Base-by-base conservation (phyloP, 1,140 invertebrate genomes). In the Teleogryllus occipitalis region DNA sequence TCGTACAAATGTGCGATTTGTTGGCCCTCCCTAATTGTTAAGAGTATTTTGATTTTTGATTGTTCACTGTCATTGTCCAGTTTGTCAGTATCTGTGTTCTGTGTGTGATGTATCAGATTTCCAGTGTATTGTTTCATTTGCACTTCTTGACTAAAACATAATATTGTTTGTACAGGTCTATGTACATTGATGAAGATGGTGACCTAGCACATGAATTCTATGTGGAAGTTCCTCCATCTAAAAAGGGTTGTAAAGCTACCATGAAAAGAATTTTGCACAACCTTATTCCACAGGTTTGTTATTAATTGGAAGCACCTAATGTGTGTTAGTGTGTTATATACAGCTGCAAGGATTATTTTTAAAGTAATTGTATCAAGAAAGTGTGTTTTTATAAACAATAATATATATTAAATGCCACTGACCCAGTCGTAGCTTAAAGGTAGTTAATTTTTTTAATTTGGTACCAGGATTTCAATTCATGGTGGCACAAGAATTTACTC, bases 161-260 rank as follows among this genome's bases (percentile, higher is more conserved):
- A 78, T 65, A 21, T 78, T 78, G 15, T 75, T 27, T 12, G 72
- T 85, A 14, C 83, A 88, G 88, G 21, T 89, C 88, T 3, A 88
- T 88, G 87, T 89, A 83, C 80, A 86, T 87, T 83, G 88, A 89
- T 84, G 87, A 88, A 81, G 88, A 89, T 84, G 88, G 87, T n/a
- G 87, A 89, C 82, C 79, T 88, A 8, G 88, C 88, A 21, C 88
- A 89, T 83, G 88, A 88, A 81, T 89, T 89, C 82, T 89, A 88
- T 82, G 84, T 85, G 76, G 87, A 89, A 85, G 84, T 86, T 12
- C 80, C 81, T 79, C 81, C 83, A 48, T 76, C 82, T 74, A 83
- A 83, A 81, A 83, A 83, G 78, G 83, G 83, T 65, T 81, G 82
- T 73, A 86, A 84, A 82, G 80, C 83, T 74, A 85, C 83, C 27